Evolutionary conservation across 2,113 vertebrate species (phyloP).

Genomic region (Piaya cayana): DNA sequence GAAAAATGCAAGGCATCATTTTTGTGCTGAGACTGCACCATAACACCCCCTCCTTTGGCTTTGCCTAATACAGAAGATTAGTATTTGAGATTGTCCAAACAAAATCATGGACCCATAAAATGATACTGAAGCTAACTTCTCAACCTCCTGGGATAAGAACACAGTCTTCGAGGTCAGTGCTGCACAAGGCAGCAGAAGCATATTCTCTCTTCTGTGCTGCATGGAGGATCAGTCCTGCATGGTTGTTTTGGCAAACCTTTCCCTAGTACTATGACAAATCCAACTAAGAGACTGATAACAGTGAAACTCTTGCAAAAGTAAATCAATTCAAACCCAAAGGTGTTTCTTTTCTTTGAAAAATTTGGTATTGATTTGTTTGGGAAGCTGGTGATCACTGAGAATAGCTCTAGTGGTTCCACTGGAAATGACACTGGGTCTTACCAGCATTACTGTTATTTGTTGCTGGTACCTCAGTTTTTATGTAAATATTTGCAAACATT

Average conservation of each 20-base stretch:
- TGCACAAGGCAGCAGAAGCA: not conserved
- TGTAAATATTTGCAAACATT: not conserved
- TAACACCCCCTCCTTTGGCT: not conserved
- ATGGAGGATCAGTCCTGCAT: not conserved
- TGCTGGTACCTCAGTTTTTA: not conserved
- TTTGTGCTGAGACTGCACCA: not conserved
- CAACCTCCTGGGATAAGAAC: not conserved
- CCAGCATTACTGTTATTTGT: not conserved
- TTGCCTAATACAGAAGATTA: not conserved
- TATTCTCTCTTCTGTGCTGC: not conserved
- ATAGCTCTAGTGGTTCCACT: not conserved
- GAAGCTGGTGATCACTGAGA: not conserved
- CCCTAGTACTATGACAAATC: not conserved
- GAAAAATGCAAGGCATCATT: constrained; percentile 17
- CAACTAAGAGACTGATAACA: not conserved
- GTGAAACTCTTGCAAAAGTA: not conserved
- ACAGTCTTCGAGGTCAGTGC: not conserved
- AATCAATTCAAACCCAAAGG: not conserved
- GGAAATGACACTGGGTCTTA: not conserved
- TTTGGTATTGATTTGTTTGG: not conserved
- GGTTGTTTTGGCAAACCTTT: not conserved
- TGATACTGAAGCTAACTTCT: not conserved
- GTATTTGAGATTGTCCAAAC: constrained; percentile 1
- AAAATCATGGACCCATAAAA: not conserved
- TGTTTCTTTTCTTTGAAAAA: not conserved